Base-by-base conservation (phyloP, 2,797 vertebrate genomes). In the Threskiornis aethiopicus region DNA sequence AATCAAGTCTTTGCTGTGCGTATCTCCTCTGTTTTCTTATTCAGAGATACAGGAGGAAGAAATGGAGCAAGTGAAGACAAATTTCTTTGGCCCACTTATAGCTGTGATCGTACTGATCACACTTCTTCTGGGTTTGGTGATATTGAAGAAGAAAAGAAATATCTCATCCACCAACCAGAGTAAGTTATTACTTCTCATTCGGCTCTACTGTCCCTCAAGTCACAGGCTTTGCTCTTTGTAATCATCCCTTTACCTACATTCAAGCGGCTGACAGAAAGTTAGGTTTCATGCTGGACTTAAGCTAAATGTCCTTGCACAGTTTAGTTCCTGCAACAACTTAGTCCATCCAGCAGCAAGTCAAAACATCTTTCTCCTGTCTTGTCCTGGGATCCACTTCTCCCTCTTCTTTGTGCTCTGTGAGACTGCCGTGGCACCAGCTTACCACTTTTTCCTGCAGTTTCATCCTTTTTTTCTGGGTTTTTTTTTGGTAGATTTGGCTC, bases 71-170 rank as follows among this genome's bases (percentile, higher is more conserved):
- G 15, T 47, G 87, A 88, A 95, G 70, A 93, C 41, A 58, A 39
- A 95, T 70, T 90, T 96, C 28, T 84, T 93, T 90, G 95, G 39
- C 54, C 94, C 77, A 9, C 54, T 96, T 93, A 93, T 76, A 91
- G 79, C 87, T 84, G 87, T 47, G 31, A 42, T 76, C 88, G 16
- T 93, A 88, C 16, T 73, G 65, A 72, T 90, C 28, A 79, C 13
- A 47, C 2, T 96, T 80, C 65, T 93, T 83, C 79, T 90, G 77
- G 76, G 61, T 65, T 90, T 95, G 95, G 58, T 79, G 35, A 76
- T 96, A 86, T 3, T 96, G 82, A 96, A 71, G 93, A 96, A 91
- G 85, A 95, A 51, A 13, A 90, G 83, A 88, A 93, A 76, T 84
- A 79, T 2, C 42, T 88, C 89, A n/a, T 79, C 85, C 76, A 79